Conservation (phyloP, 1,140 invertebrate species). For the Papilio xuthus region DNA sequence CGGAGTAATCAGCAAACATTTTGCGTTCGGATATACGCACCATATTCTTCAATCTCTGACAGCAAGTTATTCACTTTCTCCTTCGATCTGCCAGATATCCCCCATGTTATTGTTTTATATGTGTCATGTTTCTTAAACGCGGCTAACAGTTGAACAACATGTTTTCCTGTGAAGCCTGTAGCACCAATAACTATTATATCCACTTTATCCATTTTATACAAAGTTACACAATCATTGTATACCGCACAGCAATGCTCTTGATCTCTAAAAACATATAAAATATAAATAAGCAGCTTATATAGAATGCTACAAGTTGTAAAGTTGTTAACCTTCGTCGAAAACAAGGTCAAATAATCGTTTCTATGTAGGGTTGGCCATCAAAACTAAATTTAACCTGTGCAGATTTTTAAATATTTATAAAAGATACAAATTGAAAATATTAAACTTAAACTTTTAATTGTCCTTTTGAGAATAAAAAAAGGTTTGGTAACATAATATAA, state of each 20-base stretch:
- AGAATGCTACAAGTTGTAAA: not conserved
- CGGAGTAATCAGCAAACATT: not conserved
- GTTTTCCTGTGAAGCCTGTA: conserved; percentile 62
- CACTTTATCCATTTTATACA: conserved; percentile 42
- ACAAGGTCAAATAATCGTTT: not conserved
- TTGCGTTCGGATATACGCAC: conserved; percentile 45
- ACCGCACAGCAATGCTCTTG: not conserved
- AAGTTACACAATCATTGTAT: not conserved
- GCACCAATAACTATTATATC: conserved; percentile 60
- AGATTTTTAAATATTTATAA: not conserved
- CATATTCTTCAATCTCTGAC: conserved; percentile 82
- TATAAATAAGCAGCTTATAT: conserved; percentile 12
- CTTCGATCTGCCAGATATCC: conserved; percentile 66
- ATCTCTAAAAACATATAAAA: conserved; percentile 12
- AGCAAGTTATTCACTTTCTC: conserved; percentile 87
- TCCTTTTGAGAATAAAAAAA: too few species aligned
- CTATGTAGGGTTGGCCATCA: not conserved
- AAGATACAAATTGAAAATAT: not conserved
- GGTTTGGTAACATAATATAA: too few species aligned
- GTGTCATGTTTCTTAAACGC: conserved; percentile 49
- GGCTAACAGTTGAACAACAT: conserved; percentile 54
- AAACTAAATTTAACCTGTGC: not conserved
- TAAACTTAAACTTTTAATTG: too few species aligned
- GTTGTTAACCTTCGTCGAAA: conserved; percentile 1
- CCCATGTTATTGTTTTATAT: conserved; percentile 54